phyloP scores from a whole-genome alignment of 2,888 invertebrate genomes.

The Synergus laeviventris region DNA sequence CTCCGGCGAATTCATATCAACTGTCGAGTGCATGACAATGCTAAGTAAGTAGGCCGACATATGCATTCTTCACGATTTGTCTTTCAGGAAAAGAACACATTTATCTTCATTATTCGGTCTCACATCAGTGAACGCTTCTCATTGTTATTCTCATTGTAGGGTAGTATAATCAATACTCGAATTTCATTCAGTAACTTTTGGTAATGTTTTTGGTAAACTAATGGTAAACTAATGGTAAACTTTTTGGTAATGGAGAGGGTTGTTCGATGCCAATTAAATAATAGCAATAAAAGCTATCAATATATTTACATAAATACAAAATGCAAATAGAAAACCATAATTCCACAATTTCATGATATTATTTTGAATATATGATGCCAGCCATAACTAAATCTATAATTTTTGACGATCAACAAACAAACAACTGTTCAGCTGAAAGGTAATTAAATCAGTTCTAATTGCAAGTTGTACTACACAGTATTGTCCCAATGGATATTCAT shows the following conservation, averaged over 20 bases:
- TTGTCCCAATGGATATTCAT: conserved; percentile 5
- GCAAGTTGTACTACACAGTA: background rate
- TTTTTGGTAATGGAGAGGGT: no score
- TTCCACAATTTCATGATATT: background rate
- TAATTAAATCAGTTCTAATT: background rate
- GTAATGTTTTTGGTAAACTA: no score
- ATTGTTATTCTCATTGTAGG: background rate
- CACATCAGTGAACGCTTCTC: background rate
- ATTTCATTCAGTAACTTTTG: background rate
- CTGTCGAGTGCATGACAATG: background rate
- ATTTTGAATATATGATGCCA: background rate
- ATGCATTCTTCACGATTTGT: conserved; percentile 55
- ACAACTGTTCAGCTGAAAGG: background rate
- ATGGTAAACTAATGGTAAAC: no score
- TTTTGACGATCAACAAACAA: background rate
- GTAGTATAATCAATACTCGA: background rate
- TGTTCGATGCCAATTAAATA: background rate
- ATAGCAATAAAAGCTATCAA: conserved; percentile 28
- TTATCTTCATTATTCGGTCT: background rate
- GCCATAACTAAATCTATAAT: background rate
- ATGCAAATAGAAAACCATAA: background rate
- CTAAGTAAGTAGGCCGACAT: conserved; percentile 40
- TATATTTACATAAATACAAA: background rate
- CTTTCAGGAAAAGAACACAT: conserved; percentile 21
- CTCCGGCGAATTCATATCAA: background rate